Evolutionary conservation across 2,797 vertebrate species (phyloP).

Genomic region (Peromyscus aztecus): DNA sequence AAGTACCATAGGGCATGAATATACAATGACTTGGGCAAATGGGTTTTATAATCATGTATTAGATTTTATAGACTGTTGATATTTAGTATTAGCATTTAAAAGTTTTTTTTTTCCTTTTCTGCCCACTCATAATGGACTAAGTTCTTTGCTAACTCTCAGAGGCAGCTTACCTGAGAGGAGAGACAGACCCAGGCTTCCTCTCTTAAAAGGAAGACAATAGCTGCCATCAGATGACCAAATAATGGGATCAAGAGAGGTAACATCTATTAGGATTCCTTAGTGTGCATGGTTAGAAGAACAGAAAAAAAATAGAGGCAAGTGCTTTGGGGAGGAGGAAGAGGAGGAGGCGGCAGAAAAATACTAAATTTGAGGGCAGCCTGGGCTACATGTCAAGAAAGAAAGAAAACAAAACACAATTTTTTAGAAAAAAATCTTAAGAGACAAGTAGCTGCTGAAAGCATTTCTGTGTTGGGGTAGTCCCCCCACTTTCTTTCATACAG

Average conservation of each 20-base stretch:
- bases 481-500: not conserved
- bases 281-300: not conserved
- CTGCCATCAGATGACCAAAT: not conserved
- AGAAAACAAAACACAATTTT: not conserved
- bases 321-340: not conserved
- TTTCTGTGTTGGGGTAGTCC: not conserved
- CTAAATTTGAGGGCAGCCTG: not conserved
- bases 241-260: not conserved
- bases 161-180: not conserved
- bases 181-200: not conserved
- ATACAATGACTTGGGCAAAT: not conserved
- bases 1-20: not conserved
- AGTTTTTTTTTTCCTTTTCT: not conserved
- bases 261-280: not conserved
- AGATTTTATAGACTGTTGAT: not conserved
- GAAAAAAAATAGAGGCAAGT: not conserved
- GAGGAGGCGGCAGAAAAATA: not conserved
- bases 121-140: not conserved
- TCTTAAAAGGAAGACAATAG: not conserved
- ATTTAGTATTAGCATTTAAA: constrained; percentile 19
- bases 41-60: not conserved
- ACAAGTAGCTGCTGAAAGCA: not conserved
- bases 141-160: not conserved
- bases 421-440: not conserved
- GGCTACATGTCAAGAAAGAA: not conserved